A percentile compares a stretch with the other conserved stretches of the same genome.
These are phyloP conservation scores for Fratercula arctica DNA, from an alignment of 2,797 vertebrate species.

Conservation along the genomic window DNA sequence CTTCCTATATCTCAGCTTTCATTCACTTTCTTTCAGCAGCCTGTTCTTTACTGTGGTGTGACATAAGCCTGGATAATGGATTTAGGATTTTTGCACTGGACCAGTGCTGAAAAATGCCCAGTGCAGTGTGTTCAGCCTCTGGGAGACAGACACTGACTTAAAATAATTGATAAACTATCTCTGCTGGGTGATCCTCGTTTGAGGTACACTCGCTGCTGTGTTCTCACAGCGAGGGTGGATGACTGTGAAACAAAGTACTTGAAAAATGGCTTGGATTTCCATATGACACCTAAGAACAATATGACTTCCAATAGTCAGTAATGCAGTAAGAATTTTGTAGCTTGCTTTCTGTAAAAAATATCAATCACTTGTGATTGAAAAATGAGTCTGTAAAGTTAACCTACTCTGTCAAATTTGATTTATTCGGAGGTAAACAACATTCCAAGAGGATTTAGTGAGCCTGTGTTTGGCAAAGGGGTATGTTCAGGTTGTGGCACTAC, in stretches of 20 bases:
- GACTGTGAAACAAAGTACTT: slow-evolving; percentile 58
- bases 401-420: slow-evolving; percentile 81
- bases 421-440: slow-evolving; percentile 82
- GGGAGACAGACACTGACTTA: slow-evolving; percentile 33
- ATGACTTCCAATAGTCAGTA: slow-evolving; percentile 68
- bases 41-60: slow-evolving; percentile 5
- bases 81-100: slow-evolving; percentile 26
- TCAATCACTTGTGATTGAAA: slow-evolving; percentile 79
- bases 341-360: slow-evolving; percentile 77
- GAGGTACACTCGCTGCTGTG: slow-evolving; percentile 8
- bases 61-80: slow-evolving; percentile 15
- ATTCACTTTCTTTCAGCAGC: background rate
- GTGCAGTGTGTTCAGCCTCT: slow-evolving; percentile 26
- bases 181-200: slow-evolving; percentile 32
- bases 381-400: slow-evolving; percentile 81
- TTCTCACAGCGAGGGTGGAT: background rate
- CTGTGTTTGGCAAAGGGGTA: slow-evolving; percentile 79
- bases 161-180: slow-evolving; percentile 63
- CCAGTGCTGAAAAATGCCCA: slow-evolving; percentile 9
- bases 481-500: slow-evolving; percentile 77
- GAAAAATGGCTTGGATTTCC: slow-evolving; percentile 75
- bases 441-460: slow-evolving; percentile 81
- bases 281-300: slow-evolving; percentile 72
- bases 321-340: slow-evolving; percentile 75
- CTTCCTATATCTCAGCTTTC: background rate